phyloP scores from a whole-genome alignment of 2,113 vertebrate species.

The Chamaea fasciata region DNA sequence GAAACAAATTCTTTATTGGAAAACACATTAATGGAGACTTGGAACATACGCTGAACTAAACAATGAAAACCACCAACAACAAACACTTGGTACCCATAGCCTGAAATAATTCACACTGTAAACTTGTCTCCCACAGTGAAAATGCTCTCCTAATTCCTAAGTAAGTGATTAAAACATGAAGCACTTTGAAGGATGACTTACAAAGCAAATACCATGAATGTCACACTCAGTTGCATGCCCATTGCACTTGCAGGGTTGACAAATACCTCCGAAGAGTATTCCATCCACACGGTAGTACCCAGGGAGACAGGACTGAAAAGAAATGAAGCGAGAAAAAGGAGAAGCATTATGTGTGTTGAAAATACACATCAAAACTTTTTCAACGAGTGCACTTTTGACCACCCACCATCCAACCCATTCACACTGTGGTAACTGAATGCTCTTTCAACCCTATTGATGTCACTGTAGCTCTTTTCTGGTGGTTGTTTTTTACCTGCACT shows the following conservation, averaged over 20 bases:
- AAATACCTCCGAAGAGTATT: slow-evolving; percentile 92
- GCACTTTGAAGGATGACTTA: slow-evolving; percentile 67
- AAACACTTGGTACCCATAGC: not conserved
- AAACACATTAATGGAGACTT: not conserved
- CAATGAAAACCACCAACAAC: not conserved
- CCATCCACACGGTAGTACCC: slow-evolving; percentile 87
- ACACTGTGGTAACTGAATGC: not conserved
- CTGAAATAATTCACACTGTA: not conserved
- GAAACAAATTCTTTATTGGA: not conserved
- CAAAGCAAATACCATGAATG: slow-evolving; percentile 79
- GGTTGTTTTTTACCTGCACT: not conserved
- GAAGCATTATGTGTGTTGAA: not conserved
- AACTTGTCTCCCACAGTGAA: not conserved
- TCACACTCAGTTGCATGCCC: slow-evolving; percentile 84
- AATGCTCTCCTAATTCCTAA: not conserved
- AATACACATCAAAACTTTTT: not conserved
- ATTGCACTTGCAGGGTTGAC: slow-evolving; percentile 88
- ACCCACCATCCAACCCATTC: not conserved
- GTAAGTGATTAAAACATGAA: not conserved
- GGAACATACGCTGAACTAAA: not conserved
- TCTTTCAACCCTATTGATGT: not conserved
- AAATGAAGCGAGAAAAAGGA: not conserved
- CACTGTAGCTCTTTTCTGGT: not conserved
- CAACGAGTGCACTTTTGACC: not conserved
- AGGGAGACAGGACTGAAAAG: slow-evolving; percentile 77